Evolutionary conservation across 2,113 vertebrate genomes (phyloP).

Genomic region (Crocuta crocuta): DNA sequence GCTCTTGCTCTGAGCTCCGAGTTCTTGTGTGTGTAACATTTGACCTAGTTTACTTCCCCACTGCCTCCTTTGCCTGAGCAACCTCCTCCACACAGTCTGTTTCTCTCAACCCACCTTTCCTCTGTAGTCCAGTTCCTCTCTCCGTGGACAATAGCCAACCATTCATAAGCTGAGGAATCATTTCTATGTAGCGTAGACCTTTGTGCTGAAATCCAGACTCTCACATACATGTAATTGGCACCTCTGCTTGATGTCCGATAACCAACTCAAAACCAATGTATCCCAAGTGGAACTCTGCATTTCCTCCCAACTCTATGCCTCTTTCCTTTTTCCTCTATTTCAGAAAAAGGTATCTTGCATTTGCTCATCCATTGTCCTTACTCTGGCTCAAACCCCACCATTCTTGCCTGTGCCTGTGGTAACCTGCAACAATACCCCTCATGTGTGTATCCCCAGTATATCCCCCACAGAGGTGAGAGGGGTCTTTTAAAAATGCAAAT

Average conservation of each 20-base stretch:
- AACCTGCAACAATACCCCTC: neutral
- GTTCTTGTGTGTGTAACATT: neutral
- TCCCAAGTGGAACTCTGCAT: neutral
- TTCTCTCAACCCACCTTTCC: neutral
- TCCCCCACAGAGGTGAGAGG: neutral
- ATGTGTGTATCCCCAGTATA: neutral
- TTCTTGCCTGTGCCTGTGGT: neutral
- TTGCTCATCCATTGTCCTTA: neutral
- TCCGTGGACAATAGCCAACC: neutral
- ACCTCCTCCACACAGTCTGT: neutral
- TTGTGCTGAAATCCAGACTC: neutral
- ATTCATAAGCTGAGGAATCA: neutral
- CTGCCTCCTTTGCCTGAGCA: neutral
- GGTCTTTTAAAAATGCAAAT: slow-evolving; percentile 5
- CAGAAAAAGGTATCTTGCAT: neutral
- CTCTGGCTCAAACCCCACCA: neutral
- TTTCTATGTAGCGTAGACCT: neutral
- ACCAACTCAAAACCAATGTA: neutral
- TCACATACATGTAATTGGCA: neutral
- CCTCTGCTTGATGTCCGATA: neutral
- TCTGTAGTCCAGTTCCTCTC: neutral
- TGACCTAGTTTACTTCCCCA: neutral
- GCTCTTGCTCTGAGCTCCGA: neutral
- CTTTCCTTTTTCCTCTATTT: neutral
- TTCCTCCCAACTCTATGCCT: neutral